Base-by-base conservation (phyloP, 2,888 invertebrate genomes). In the Xestia rhomboidea region DNA sequence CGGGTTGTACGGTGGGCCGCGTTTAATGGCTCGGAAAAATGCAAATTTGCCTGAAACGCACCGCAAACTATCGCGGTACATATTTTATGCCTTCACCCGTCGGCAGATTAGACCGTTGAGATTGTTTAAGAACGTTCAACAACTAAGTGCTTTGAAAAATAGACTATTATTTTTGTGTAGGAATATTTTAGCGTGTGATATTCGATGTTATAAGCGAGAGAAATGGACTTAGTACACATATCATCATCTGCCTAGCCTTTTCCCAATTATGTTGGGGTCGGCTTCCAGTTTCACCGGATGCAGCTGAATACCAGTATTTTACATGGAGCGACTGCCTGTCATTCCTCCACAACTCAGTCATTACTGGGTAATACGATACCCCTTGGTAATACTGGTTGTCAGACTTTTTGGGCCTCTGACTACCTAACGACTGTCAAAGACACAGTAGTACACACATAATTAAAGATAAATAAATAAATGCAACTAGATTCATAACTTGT, bases 1-100 rank as follows among this genome's bases (percentile, higher is more conserved):
- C 27, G 57, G 67, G 57, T 38, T 27, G 49, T 68, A 66, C 73
- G 73, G 69, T 74, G 81, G 79, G 87, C 79, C 83, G 80, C 82
- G 87, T 89, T 88, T 90, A 94, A 94, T 93, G 93, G 93, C 88
- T 90, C 91, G 92, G 93, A 94, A 95, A 94, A 94, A 94, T 94
- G 93, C 92, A 94, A 94, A 95, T 94, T 93, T 93, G 92, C 92
- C 86, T 85, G 88, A 87, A 88, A 90, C 84, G 71, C 86, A 85
- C 87, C 90, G 85, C 90, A 89, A 92, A 92, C 91, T 90, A 90
- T 89, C 85, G 88, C 76, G 30, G 51, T 74, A 76, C 72, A 74
- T 81, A 81, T 81, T 77, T 83, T 85, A 87, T 84, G 81, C 71
- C 64, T 78, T 85, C 77, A 79, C 71, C 71, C 46, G 49, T 27